Evolutionary conservation across 2,797 vertebrate species (phyloP).

Genomic region (Takifugu ocellatus): DNA sequence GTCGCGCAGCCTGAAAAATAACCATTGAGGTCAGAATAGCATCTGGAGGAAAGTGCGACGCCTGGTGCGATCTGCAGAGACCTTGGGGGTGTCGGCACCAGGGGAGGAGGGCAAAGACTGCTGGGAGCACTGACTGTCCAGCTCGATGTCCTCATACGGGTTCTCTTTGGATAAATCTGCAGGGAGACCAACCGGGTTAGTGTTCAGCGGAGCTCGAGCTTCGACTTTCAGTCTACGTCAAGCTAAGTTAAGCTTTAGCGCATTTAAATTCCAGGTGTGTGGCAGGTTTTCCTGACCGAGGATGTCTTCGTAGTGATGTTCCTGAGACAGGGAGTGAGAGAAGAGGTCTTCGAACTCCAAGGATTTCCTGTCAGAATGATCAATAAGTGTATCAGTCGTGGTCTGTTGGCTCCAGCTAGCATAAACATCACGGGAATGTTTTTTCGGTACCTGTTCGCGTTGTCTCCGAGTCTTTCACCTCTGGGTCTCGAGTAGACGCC

Average conservation of each 20-base stretch:
- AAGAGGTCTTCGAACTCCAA: constrained; percentile 90
- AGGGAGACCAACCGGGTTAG: constrained; percentile 12
- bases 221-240: not conserved
- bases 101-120: constrained; percentile 82
- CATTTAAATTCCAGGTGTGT: not conserved
- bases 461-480: constrained; percentile 76
- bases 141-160: constrained; percentile 90
- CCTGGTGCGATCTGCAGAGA: constrained; percentile 25
- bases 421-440: not conserved
- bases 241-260: not conserved
- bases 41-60: not conserved
- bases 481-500: constrained; percentile 79
- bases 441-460: constrained; percentile 79
- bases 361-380: constrained; percentile 75
- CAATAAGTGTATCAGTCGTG: not conserved
- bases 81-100: constrained; percentile 77
- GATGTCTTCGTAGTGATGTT: constrained; percentile 96
- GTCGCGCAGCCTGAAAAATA: constrained; percentile 41
- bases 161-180: constrained; percentile 82
- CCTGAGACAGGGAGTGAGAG: constrained; percentile 83
- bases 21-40: not conserved
- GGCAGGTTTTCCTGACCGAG: constrained; percentile 52
- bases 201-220: not conserved
- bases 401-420: not conserved
- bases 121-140: constrained; percentile 84